Base-by-base conservation (phyloP, 2,888 invertebrate species). In the Tenthredo notha region DNA sequence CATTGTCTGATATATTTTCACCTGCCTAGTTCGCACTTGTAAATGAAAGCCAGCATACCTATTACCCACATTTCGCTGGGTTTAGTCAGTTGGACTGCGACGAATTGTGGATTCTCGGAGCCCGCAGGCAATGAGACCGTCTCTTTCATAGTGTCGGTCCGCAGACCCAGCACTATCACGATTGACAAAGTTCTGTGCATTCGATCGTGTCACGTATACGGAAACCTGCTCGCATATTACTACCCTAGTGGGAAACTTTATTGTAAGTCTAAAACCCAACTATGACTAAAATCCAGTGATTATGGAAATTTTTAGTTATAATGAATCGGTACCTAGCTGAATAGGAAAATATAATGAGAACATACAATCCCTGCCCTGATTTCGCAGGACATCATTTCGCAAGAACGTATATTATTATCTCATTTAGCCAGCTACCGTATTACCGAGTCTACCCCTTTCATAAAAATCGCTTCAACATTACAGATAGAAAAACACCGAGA, bases 101-200 rank as follows among this genome's bases (percentile, higher is more conserved):
- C 80, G 37, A 80, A 80, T 80, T 80, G 61, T 61, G 58, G 61
- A 40, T 61, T 15, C 58, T 37, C 6, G 58, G 29, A 29, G n/a
- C 77, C 54, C 77, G 40, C 72, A 43, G 72, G 77, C 77, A 54
- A 54, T 77, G 77, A 47, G 77, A 54, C 50, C 33, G 29, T 54
- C 77, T 77, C 58, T 61, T n/a, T 61, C 37, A 61, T 61, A 80
- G 58, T 33, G 37, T 80, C n/a, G 40, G 40, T 61, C 21, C 37
- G 78, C 37, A 58, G 61, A 54, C 61, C 54, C 37, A 78, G 54
- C 58, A 58, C 50, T 29, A 80, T 61, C 50, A 40, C 80, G 21
- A 80, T 80, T 80, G 80, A 80, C 61, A 61, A 58, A 80, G 80
- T 80, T 80, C 61, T 40, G 18, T 80, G 61, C 40, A 80, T 80